Evolutionary conservation across 2,888 invertebrate genomes (phyloP), one percentile per base, ranked within the genome.

Genomic region (Hydraecia micacea): DNA sequence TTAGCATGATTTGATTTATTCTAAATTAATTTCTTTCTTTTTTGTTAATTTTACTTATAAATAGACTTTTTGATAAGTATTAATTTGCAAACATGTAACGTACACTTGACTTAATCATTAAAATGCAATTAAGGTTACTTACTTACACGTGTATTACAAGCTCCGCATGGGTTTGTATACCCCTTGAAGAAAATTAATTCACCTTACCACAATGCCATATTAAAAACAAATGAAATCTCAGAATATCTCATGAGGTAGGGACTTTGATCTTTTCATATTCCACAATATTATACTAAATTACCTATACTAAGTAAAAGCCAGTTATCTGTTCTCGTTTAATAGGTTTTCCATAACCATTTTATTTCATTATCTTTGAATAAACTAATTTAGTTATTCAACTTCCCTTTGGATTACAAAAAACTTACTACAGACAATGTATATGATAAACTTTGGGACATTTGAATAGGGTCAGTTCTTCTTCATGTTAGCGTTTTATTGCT

Each of bases 271-370:
- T 60, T 74, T 66, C 70, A 67, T 21, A 7, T 46, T 66, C n/a
- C n/a, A 52, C 46, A 79, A 69, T 60, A 46, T 42, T 66, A 58
- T 42, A n/a, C 2, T n/a, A n/a, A n/a, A n/a, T n/a, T n/a, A n/a
- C n/a, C n/a, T 66, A 58, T 42, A n/a, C 2, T 58, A n/a, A 28
- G 13, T 36, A 63, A 69, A 76, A 73, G 21, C 28, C 39, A 63
- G 11, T 28, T 60, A 60, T 8, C 73, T 36, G 13, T 7, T 9
- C 2, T 65, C 71, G 49, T 81, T 72, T 42, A 73, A 87, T 79
- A 60, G 76, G 73, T 75, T 85, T 78, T 67, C 73, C 73, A 82
- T 68, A 80, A 82, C 73, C 68, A 78, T 85, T 80, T 13, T 66
- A 58, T 82, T 82, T 80, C 36, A 85, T 73, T 85, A 70, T 78